phyloP scores from a whole-genome alignment of 2,888 invertebrate species.

The Catocala fraxini region DNA sequence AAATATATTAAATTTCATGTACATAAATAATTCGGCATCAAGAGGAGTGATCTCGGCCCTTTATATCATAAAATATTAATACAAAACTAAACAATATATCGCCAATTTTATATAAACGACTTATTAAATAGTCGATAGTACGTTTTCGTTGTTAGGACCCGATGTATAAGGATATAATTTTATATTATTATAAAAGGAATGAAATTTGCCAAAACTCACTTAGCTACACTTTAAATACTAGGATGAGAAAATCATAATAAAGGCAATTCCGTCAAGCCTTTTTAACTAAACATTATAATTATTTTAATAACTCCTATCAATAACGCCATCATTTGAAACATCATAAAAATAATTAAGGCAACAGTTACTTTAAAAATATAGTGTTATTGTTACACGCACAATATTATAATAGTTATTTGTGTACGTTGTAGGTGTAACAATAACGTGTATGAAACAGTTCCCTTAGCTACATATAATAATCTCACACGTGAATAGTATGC shows the following conservation, averaged over 20 bases:
- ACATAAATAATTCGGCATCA: slow-evolving; percentile 70
- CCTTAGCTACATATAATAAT: slow-evolving; percentile 65
- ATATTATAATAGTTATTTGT: slow-evolving; percentile 30
- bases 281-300: slow-evolving; percentile 59
- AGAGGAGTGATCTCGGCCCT: slow-evolving; percentile 61
- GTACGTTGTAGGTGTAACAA: slow-evolving; percentile 56
- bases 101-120: slow-evolving; percentile 17
- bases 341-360: slow-evolving; percentile 75
- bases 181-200: slow-evolving; percentile 54
- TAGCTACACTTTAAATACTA: slow-evolving; percentile 49
- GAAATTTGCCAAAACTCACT: slow-evolving; percentile 49
- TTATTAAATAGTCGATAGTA: slow-evolving; percentile 12
- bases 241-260: slow-evolving; percentile 55
- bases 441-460: slow-evolving; percentile 54
- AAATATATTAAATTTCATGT: slow-evolving; percentile 45
- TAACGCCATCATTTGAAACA: slow-evolving; percentile 65
- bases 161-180: slow-evolving; percentile 42
- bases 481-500: slow-evolving; percentile 57
- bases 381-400: slow-evolving; percentile 61
- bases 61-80: slow-evolving; percentile 27
- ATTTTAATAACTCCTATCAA: slow-evolving; percentile 55
- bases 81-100: slow-evolving; percentile 24
- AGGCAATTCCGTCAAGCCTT: slow-evolving; percentile 68
- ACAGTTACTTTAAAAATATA: slow-evolving; percentile 61
- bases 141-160: slow-evolving; percentile 69